These are phyloP conservation scores for Periphyllus acericola DNA, from an alignment of 2,888 invertebrate genomes.

Conservation along the genomic window DNA sequence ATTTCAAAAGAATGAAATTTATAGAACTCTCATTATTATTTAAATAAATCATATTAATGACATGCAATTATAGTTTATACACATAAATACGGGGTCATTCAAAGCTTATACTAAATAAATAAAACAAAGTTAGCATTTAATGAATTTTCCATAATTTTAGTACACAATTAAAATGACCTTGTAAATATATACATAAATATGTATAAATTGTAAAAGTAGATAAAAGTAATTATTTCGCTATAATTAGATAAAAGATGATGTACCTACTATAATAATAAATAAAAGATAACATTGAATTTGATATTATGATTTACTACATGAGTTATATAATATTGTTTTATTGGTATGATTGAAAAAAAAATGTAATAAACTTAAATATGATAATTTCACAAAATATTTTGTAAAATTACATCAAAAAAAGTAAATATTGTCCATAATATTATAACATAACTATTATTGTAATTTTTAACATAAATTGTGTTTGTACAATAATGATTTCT, in stretches of 20 bases:
- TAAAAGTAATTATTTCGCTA: neutral
- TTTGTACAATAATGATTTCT: slow-evolving; percentile 43
- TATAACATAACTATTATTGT: neutral
- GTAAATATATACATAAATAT: slow-evolving; percentile 7
- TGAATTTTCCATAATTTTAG: neutral
- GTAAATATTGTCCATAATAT: neutral
- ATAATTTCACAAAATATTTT: slow-evolving; percentile 4
- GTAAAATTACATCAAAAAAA: slow-evolving; percentile 14
- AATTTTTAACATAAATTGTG: neutral
- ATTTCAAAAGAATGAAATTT: neutral
- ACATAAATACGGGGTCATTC: neutral
- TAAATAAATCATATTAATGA: slow-evolving; percentile 23
- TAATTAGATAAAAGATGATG: slow-evolving; percentile 16
- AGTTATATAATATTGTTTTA: slow-evolving; percentile 26
- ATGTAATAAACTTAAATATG: neutral
- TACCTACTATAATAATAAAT: neutral
- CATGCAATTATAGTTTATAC: slow-evolving; percentile 8
- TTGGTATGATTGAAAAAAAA: neutral
- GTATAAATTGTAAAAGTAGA: slow-evolving; percentile 7
- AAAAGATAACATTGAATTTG: slow-evolving; percentile 19
- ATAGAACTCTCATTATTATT: neutral
- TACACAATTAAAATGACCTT: neutral
- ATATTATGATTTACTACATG: neutral
- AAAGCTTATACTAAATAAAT: slow-evolving; percentile 17
- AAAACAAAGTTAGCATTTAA: neutral